Percentiles rank a stretch among this genome's conserved stretches.
Evolutionary conservation across 2,797 vertebrate species (phyloP).

Genomic region (Phrynocephalus guinanensis): DNA sequence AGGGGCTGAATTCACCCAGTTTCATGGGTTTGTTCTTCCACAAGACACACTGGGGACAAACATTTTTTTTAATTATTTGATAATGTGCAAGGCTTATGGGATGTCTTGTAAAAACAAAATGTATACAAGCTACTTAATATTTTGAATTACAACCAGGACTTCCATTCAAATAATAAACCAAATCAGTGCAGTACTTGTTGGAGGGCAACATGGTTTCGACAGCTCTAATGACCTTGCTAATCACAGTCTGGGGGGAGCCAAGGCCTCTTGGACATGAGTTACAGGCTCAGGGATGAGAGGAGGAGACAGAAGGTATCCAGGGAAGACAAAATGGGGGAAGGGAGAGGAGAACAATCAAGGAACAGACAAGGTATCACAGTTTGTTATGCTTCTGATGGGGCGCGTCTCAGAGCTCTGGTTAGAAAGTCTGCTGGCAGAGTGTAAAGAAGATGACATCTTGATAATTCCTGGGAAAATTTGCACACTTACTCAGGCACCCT

Average conservation of each 20-base stretch:
- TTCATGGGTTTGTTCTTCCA: no score
- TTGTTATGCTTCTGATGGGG: slow-evolving; percentile 2
- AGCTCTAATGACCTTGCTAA: slow-evolving; percentile 67
- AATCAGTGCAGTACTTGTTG: slow-evolving; percentile 49
- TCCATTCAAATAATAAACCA: slow-evolving; percentile 44
- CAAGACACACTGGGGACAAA: no score
- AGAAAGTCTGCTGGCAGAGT: neutral
- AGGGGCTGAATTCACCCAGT: no score
- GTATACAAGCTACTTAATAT: slow-evolving; percentile 57
- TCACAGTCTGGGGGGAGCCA: slow-evolving; percentile 49
- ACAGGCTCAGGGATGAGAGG: slow-evolving; percentile 40
- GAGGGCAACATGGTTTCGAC: slow-evolving; percentile 66
- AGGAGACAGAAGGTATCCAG: slow-evolving; percentile 39
- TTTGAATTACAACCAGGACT: slow-evolving; percentile 53
- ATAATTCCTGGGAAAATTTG: neutral
- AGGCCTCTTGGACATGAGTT: slow-evolving; percentile 60
- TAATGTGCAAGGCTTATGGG: no score
- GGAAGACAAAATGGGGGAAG: slow-evolving; percentile 12
- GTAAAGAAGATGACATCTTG: neutral
- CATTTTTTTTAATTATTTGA: no score
- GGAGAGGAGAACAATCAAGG: neutral
- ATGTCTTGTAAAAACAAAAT: no score
- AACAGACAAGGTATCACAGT: neutral
- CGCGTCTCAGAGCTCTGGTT: neutral
- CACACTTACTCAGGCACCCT: neutral